Evolutionary conservation across 2,797 vertebrate genomes (phyloP), one percentile per base, ranked within the genome.

Genomic region (Cyclura pinguis): DNA sequence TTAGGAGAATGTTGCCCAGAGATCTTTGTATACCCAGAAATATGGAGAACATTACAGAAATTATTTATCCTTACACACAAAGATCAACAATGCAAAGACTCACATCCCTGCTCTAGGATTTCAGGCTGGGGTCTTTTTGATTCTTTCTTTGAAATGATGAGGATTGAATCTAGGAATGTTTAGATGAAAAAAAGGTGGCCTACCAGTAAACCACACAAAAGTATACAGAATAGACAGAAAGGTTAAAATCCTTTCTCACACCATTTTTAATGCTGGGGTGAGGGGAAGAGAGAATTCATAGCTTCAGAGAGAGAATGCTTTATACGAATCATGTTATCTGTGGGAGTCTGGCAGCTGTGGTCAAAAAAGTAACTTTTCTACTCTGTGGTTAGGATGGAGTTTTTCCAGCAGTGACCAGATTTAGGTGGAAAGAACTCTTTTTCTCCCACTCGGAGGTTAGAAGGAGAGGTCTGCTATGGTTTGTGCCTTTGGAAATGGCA

Each of bases 221-320:
- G 55, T 67, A 92, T 74, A 57, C 93, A 73, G 87, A 95, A 89
- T 81, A 89, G 90, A 92, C 88, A 96, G 76, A 59, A 88, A 92
- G 22, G 3, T 10, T 0, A 9, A 14, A 92, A 91, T 29, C 10
- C 20, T 57, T n/a, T 76, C 42, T 42, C 42, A 86, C 8, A 8
- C n/a, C 22, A 7, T 67, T 67, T 67, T 27, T 67, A 67, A 67
- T 67, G 64, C 42, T 42, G 22, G 24, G 9, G 8, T 27, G 64
- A 67, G 27, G 7, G 27, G 9, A 42, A 42, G 27, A 67, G 64
- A 67, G 27, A 67, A 29, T 67, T 7, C 27, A 67, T 67, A 27
- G 24, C 64, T 29, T 10, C 64, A 67, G 9, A 29, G 67, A 69
- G 29, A 32, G 29, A 69, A 13, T 69, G 22, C 9, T 69, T 69